A percentile compares a stretch with the other conserved stretches of the same genome.
Evolutionary conservation across 2,888 invertebrate species (phyloP).

Genomic region (Erpobdella octoculata): DNA sequence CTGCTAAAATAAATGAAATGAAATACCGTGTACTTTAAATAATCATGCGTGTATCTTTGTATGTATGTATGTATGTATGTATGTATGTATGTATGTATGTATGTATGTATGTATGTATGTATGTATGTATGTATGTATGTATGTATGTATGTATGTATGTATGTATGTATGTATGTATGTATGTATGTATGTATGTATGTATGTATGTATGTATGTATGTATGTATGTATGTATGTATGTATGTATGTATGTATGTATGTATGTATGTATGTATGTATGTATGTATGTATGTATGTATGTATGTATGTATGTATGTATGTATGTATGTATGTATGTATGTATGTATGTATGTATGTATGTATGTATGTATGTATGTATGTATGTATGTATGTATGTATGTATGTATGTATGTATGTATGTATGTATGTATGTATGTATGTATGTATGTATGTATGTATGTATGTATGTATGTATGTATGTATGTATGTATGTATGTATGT

Average conservation of each 20-base stretch:
- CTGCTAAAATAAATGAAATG: too few relatives aligned
- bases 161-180: too few relatives aligned
- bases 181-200: too few relatives aligned
- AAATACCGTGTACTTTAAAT: too few relatives aligned
- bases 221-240: not conserved
- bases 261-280: slow-evolving; percentile 5
- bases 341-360: not conserved
- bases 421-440: slow-evolving; percentile 20
- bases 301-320: not conserved
- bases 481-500: not conserved
- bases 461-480: slow-evolving; percentile 15
- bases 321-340: not conserved
- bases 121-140: too few relatives aligned
- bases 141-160: too few relatives aligned
- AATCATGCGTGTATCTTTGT: too few relatives aligned
- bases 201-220: slow-evolving; percentile 8
- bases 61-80: too few relatives aligned
- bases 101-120: too few relatives aligned
- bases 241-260: not conserved
- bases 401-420: not conserved
- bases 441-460: slow-evolving; percentile 8
- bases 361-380: slow-evolving; percentile 9
- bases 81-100: too few relatives aligned
- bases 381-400: slow-evolving; percentile 16
- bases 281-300: not conserved